These are phyloP conservation scores for Oncorhynchus mykiss DNA, from an alignment of 2,113 vertebrate species.

Conservation along the genomic window DNA sequence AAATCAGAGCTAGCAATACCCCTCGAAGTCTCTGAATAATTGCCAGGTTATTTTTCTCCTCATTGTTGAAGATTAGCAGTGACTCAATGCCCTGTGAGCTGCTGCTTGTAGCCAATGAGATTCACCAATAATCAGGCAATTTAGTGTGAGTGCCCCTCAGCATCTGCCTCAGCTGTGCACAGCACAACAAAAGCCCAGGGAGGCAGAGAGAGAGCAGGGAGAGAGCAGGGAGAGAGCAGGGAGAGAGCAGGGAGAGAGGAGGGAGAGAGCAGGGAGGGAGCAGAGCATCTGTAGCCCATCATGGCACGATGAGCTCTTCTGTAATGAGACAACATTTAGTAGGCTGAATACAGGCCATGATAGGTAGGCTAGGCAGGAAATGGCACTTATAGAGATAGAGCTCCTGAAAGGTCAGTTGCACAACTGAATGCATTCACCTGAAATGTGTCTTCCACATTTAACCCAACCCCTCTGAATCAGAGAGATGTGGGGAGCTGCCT, in stretches of 20 bases:
- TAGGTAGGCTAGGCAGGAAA: background rate
- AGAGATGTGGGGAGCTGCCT: too few relatives aligned
- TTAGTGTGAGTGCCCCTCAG: conserved; percentile 65
- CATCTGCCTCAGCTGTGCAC: conserved; percentile 68
- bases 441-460: too few relatives aligned
- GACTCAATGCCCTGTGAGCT: conserved; percentile 49
- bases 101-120: conserved; percentile 52
- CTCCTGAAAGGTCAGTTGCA: too few relatives aligned
- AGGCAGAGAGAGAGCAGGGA: conserved; percentile 13
- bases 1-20: too few relatives aligned
- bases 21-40: conserved; percentile 18
- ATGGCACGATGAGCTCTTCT: conserved; percentile 46
- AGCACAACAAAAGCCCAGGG: conserved; percentile 61
- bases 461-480: too few relatives aligned
- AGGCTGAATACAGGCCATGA: too few relatives aligned
- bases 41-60: conserved; percentile 32
- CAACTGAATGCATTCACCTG: too few relatives aligned
- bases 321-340: conserved; percentile 54
- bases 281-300: conserved; percentile 55
- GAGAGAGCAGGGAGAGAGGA: background rate
- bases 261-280: background rate
- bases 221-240: too few relatives aligned
- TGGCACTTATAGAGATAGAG: too few relatives aligned
- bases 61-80: conserved; percentile 45
- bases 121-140: conserved; percentile 68